Percentiles rank a stretch among this genome's conserved stretches.
Evolutionary conservation across 2,888 invertebrate species (phyloP).

Genomic region (Amiota communis): DNA sequence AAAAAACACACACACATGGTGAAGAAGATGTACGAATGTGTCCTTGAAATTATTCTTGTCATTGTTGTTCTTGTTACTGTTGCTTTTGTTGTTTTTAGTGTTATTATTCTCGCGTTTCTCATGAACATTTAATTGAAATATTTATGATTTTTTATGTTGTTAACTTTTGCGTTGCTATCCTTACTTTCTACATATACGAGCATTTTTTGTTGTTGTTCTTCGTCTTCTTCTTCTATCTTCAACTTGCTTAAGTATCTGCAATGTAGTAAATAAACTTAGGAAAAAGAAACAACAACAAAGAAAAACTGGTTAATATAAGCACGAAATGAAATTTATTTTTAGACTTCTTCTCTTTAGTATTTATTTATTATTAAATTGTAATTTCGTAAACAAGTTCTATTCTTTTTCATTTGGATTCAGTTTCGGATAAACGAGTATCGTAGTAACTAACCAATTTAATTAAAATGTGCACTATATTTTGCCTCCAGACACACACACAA

Average conservation of each 20-base stretch:
- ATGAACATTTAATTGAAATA: slow-evolving; percentile 59
- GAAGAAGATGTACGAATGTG: not conserved
- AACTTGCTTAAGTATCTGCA: not conserved
- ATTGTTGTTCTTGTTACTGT: slow-evolving; percentile 12
- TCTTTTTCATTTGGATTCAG: too few relatives aligned
- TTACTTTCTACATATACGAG: too few relatives aligned
- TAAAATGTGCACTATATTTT: slow-evolving; percentile 15
- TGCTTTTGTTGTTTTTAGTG: not conserved
- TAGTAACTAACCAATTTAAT: slow-evolving; percentile 18
- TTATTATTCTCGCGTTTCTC: slow-evolving; percentile 3
- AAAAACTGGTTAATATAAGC: not conserved
- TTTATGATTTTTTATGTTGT: slow-evolving; percentile 44
- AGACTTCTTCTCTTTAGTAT: not conserved
- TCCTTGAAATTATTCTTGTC: not conserved
- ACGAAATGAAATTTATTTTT: not conserved
- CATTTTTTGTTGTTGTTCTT: too few relatives aligned
- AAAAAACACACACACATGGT: not conserved
- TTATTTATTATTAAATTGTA: slow-evolving; percentile 15
- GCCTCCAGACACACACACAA: not conserved
- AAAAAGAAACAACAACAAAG: not conserved
- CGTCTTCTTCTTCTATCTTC: too few relatives aligned
- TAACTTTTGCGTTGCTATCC: not conserved
- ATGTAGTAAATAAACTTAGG: not conserved
- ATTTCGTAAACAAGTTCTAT: slow-evolving; percentile 3
- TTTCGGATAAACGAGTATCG: too few relatives aligned